Base-by-base conservation (phyloP, 2,888 invertebrate species). In the Apodemia zela region DNA sequence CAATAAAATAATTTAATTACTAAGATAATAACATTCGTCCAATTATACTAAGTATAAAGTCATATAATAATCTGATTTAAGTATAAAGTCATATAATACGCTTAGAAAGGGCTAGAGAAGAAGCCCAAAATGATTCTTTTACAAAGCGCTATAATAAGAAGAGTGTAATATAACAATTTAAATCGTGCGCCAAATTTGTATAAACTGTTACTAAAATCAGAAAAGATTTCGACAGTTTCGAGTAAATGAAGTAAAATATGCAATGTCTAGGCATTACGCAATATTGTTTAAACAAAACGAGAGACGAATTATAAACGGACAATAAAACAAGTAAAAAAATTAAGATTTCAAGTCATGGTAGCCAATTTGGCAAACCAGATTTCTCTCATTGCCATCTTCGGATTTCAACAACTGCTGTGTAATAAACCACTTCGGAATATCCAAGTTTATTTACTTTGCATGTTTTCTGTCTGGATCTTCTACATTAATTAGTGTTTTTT, bases 331-430 rank as follows among this genome's bases (percentile, higher is more conserved):
- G 51, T 63, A 68, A 69, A 66, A 68, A 60, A 63, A 65, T 69
- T 66, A 60, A 73, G 71, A 66, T 68, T 68, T 64, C 68, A 71
- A 74, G 69, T 66, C 67, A 69, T 69, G 67, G 61, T 73, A 73
- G 73, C 70, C 71, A 71, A 75, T 74, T 80, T 75, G 72, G 73
- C 69, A 76, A 84, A 79, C 79, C 65, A 72, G 82, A 80, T 82
- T 81, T 82, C 80, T 76, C 77, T 73, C 75, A 72, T 74, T 71
- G 68, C 80, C 81, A 70, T 80, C 68, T 75, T 81, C 78, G 70
- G 76, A 71, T 67, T 72, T 72, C 71, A 69, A 71, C 75, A 72
- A 75, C 72, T 64, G 58, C 54, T 54, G 5, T 15, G 54, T 54
- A 54, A 51, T 51, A 51, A 51, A 51, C 42, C 45, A 45, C 29